phyloP scores from a whole-genome alignment of 2,888 invertebrate species.

The Thysanoteuthis rhombus region DNA sequence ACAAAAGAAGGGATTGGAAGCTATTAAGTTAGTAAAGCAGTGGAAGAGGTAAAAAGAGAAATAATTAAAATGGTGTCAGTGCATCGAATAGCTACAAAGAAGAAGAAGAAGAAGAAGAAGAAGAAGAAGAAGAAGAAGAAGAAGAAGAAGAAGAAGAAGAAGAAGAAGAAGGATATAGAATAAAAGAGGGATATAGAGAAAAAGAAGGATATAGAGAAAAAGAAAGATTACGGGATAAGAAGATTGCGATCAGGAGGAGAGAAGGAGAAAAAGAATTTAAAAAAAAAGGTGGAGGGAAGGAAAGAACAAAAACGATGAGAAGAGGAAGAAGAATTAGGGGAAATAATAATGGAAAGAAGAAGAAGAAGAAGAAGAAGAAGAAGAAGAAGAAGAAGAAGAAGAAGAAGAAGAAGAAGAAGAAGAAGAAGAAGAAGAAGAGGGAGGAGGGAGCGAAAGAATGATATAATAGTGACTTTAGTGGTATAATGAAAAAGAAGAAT shows the following conservation, averaged over 20 bases:
- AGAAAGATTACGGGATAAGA: background rate
- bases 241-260: background rate
- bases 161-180: background rate
- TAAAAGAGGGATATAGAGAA: background rate
- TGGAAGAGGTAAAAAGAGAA: background rate
- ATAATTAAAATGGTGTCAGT: background rate
- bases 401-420: background rate
- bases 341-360: background rate
- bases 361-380: background rate
- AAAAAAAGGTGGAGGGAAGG: background rate
- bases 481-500: background rate
- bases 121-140: background rate
- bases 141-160: background rate
- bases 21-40: background rate
- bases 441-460: background rate
- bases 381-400: background rate
- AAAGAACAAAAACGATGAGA: background rate
- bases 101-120: background rate
- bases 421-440: background rate
- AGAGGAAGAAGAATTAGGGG: background rate
- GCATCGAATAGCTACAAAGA: background rate
- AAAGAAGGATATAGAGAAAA: background rate
- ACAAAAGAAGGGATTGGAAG: background rate
- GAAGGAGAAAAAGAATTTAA: no score
- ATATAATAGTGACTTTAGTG: background rate